These are phyloP conservation scores for Whitmania pigra DNA, from an alignment of 1,140 invertebrate species.

Conservation along the genomic window DNA sequence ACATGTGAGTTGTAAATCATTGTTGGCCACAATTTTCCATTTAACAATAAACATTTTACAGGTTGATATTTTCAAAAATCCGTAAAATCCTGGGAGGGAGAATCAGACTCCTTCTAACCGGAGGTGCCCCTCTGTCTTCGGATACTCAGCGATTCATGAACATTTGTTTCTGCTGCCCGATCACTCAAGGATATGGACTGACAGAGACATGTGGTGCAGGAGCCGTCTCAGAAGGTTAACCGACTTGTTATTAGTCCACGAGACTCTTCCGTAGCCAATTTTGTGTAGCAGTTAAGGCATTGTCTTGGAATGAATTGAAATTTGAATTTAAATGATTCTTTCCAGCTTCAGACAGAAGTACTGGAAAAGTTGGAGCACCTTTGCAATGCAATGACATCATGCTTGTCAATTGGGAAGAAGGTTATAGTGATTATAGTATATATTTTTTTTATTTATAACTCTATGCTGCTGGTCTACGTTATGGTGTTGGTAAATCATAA, in stretches of 20 bases:
- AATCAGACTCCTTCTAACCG: constrained; percentile 70
- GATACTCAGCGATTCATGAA: constrained; percentile 90
- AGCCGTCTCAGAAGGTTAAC: constrained; percentile 65
- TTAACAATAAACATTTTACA: constrained; percentile 35
- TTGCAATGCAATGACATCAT: constrained; percentile 70
- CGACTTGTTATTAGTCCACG: constrained; percentile 29
- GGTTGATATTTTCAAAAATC: constrained; percentile 63
- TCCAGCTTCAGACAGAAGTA: constrained; percentile 51
- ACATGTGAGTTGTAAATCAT: constrained; percentile 43
- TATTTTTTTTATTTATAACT: constrained; percentile 11
- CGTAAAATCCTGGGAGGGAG: constrained; percentile 68
- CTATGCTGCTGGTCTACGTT: no score
- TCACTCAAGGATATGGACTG: constrained; percentile 88
- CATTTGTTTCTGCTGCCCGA: constrained; percentile 74
- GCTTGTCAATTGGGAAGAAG: constrained; percentile 88
- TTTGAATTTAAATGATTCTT: not conserved
- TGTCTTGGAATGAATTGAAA: not conserved
- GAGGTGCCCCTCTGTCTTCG: constrained; percentile 85
- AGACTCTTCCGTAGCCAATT: no score
- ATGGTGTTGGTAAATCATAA: no score
- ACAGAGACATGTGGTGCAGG: constrained; percentile 91
- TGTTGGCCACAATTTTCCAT: not conserved
- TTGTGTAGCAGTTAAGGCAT: not conserved
- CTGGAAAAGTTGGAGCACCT: constrained; percentile 77
- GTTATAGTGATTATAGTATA: no score